Evolutionary conservation across 2,113 vertebrate species (phyloP).

Genomic region (Egretta garzetta): DNA sequence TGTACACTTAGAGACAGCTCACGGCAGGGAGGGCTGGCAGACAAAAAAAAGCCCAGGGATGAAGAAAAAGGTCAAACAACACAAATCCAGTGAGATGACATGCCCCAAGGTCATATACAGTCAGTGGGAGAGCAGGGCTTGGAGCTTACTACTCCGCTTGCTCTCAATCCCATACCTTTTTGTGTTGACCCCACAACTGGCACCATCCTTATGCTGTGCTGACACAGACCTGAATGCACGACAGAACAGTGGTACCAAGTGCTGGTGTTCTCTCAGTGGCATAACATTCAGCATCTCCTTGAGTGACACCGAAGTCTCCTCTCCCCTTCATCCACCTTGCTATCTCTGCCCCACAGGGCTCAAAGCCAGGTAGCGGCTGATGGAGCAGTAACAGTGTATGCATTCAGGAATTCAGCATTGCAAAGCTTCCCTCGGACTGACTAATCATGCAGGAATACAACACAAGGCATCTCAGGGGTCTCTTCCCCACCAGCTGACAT

Average conservation of each 20-base stretch:
- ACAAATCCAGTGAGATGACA: not conserved
- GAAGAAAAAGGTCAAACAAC: not conserved
- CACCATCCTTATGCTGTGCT: not conserved
- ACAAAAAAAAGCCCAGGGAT: not conserved
- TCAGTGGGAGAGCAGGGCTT: not conserved
- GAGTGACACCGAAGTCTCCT: not conserved
- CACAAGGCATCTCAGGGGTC: not conserved
- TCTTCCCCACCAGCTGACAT: not conserved
- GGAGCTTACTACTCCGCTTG: accelerated
- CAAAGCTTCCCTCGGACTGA: not conserved
- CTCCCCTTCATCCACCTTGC: not conserved
- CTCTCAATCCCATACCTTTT: not conserved
- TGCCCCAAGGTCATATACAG: not conserved
- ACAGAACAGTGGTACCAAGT: not conserved
- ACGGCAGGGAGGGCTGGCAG: not conserved
- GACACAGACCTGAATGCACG: not conserved
- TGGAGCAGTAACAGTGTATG: not conserved
- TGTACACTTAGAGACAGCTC: not conserved
- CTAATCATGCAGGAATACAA: not conserved
- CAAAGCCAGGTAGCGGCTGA: not conserved
- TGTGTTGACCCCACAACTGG: not conserved
- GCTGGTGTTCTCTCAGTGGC: not conserved
- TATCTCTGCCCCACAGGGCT: not conserved
- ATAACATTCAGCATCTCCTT: not conserved
- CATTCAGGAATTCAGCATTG: not conserved